Conservation (phyloP, 1,140 invertebrate species). For the Akabosia matsudoensis region DNA sequence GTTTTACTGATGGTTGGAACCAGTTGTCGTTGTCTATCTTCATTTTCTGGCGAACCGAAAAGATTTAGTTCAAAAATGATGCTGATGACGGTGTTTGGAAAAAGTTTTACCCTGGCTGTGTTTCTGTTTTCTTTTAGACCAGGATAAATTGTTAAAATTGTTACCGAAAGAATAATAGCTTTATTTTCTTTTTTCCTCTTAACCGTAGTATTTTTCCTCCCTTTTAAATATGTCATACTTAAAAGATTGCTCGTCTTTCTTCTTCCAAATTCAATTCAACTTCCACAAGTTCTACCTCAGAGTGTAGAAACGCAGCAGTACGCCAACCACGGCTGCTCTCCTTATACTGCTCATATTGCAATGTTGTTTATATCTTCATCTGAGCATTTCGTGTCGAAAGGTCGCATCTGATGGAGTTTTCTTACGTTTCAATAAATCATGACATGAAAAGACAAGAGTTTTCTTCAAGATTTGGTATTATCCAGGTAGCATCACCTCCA, state of each 20-base stretch:
- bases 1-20: background rate
- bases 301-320: background rate
- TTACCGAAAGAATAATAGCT: background rate
- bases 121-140: too few species aligned
- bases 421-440: constrained; percentile 45
- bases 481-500: background rate
- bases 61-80: background rate
- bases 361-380: constrained; percentile 10
- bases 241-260: too few species aligned
- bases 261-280: background rate
- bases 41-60: background rate
- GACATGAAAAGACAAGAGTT: constrained; percentile 35
- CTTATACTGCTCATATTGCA: background rate
- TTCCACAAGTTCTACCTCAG: background rate
- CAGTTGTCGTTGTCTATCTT: background rate
- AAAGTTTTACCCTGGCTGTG: background rate
- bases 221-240: too few species aligned
- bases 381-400: background rate
- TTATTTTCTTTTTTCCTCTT: background rate
- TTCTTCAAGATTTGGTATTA: background rate
- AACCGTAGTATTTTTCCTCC: too few species aligned
- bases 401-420: constrained; percentile 12
- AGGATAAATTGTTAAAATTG: constrained; percentile 18
- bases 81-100: background rate
- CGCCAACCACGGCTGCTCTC: too few species aligned